Base-by-base conservation (phyloP, 2,113 vertebrate genomes). In the Onychostoma macrolepis region DNA sequence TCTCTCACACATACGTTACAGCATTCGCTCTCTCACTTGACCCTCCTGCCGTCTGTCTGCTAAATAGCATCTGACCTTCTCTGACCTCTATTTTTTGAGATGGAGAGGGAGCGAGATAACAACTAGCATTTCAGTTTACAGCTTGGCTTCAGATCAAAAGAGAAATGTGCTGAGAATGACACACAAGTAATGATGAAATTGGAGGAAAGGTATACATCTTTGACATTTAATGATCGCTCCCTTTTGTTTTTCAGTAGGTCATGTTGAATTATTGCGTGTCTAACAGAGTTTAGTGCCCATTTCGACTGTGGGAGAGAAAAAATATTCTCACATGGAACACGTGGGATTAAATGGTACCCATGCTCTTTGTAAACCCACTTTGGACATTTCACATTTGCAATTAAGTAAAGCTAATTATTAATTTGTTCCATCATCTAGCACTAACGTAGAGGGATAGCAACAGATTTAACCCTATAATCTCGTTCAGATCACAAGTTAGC, bases 121-220 rank as follows among this genome's bases (percentile, higher is more conserved):
- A 45, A 53, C 53, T 26, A 69, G 74, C 48, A 56, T 87, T 86
- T 87, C 36, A 82, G 83, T 45, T 89, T 89, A 84, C 80, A 88
- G 85, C 71, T 81, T 79, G 85, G 28, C 41, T 65, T 81, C 76
- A 65, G 80, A 75, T 87, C 75, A 80, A 80, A 88, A 67, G 63
- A 83, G 85, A 83, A 48, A 83, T 71, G 80, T 67, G 13, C 26
- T 45, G 58, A 19, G 58, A 67, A 48, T 82, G 13, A 67, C 58
- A 82, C 58, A 28, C 53, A 80, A 33, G 76, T 78, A 33, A 78
- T 78, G 76, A 78, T 53, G 76, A 53, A 78, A 78, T 53, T 78
- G 26, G 15, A 78, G 76, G 76, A 53, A 78, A 78, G 28, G 76
- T 78, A 53, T 78, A 28, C 76, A 50, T 53, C 45, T 78, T 75